Base-by-base conservation (phyloP, 2,113 vertebrate species). In the Thamnaconus septentrionalis region DNA sequence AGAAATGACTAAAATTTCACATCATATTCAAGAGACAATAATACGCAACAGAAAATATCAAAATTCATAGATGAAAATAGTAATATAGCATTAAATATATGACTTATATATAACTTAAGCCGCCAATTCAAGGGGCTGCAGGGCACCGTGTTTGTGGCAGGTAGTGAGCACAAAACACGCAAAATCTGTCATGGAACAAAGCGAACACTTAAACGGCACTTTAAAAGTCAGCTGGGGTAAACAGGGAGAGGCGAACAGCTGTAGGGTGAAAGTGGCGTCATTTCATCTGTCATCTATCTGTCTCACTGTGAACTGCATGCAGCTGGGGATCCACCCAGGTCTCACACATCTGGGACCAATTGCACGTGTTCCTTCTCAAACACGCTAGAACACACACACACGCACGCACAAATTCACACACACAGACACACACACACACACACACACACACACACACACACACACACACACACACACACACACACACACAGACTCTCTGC, bases 321-420 rank as follows among this genome's bases (percentile, higher is more conserved):
- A 90, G 85, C 88, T 89, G 87, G 77, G 87, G 88, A 92, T 84
- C 84, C 90, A 84, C 88, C 89, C 90, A 82, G 79, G 80, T 87
- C 79, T 79, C 79, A 77, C 74, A 88, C 91, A 91, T 92, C 90
- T 93, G 91, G 89, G 88, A 92, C 81, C 81, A 80, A 91, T 91
- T 71, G 52, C 73, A 81, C 57, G 6, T 71, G 61, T 66, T 68
- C 59, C 62, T 72, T 75, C 81, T 71, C 56, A 76, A 57, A 67
- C 4, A 3, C 41, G 1, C 66, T 7, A n/a, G 48, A n/a, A 50
- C 7, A n/a, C 48, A 49, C 48, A 11, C 48, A 11, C 48, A 3
- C 10, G 10, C 48, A 8, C 5, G 48, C 47, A n/a, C n/a, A n/a
- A n/a, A n/a, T n/a, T 71, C 69, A 59, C 59, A 52, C 50, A 56